These are phyloP conservation scores for Tragelaphus buxtoni DNA, from an alignment of 2,113 vertebrate genomes.

Conservation along the genomic window DNA sequence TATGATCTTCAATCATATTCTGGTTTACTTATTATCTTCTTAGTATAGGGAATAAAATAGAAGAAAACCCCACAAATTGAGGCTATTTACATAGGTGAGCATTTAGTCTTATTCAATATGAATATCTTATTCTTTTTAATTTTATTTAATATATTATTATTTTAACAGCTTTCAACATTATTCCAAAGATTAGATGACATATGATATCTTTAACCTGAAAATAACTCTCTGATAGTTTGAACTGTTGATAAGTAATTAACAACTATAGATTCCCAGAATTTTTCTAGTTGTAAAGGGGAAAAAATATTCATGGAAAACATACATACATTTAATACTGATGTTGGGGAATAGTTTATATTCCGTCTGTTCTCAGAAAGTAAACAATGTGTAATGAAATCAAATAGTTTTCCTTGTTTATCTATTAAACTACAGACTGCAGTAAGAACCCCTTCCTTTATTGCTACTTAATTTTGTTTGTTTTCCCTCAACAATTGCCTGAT, in stretches of 20 bases:
- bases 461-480: background rate
- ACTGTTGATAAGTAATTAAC: background rate
- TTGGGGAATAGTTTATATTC: background rate
- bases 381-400: background rate
- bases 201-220: background rate
- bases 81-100: background rate
- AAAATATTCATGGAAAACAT: background rate
- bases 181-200: background rate
- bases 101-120: background rate
- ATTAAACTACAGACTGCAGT: background rate
- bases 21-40: slow-evolving; percentile 5
- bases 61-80: background rate
- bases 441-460: background rate
- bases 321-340: background rate
- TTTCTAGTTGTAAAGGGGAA: background rate
- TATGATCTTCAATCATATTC: slow-evolving; percentile 51
- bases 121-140: background rate
- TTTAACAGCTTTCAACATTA: background rate
- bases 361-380: background rate
- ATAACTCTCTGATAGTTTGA: background rate
- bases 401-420: background rate
- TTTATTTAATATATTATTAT: background rate
- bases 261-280: background rate
- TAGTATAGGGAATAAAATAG: background rate
- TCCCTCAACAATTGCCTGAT: background rate